Evolutionary conservation across 2,888 invertebrate genomes (phyloP), one percentile per base, ranked within the genome.

Genomic region (Epirrita christyi): DNA sequence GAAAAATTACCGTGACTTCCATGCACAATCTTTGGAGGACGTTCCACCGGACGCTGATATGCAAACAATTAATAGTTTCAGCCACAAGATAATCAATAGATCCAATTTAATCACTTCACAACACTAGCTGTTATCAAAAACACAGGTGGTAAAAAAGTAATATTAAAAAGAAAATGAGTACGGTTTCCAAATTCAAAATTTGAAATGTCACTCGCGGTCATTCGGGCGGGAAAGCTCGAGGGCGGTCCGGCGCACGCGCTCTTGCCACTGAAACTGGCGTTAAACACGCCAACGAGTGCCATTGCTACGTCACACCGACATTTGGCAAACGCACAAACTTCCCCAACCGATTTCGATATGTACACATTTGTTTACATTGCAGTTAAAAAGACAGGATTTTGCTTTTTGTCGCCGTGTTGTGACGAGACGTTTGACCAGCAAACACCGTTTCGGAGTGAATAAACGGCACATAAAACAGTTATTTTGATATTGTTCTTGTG

Each of bases 241-340:
- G 84, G 80, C 81, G 81, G 80, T 75, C 76, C 80, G 78, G 78
- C 88, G 86, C 83, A 81, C 80, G 81, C 88, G 87, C 86, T 72
- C 69, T 75, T 83, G 73, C 78, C 78, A 81, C 81, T 85, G 81
- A 80, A 78, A 84, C 86, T 84, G 86, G 75, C 78, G 70, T 66
- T 66, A 61, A n/a, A 62, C 74, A 63, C 76, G 80, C 76, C 81
- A 76, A 64, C 70, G 67, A 10, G 64, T 65, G 71, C 61, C 59
- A 48, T 38, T 32, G 49, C 61, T 68, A 76, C 78, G 71, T 75
- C 78, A 77, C 73, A 58, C 72, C 66, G 70, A 73, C 70, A 65
- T 78, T 79, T 73, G 81, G 68, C 85, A 75, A 76, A 74, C 64
- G 59, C 49, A 60, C 76, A 73, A 75, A 76, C 73, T 61, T 67